Evolutionary conservation across 2,113 vertebrate species (phyloP), one percentile per base, ranked within the genome.

Genomic region (Acrocephalus arundinaceus): DNA sequence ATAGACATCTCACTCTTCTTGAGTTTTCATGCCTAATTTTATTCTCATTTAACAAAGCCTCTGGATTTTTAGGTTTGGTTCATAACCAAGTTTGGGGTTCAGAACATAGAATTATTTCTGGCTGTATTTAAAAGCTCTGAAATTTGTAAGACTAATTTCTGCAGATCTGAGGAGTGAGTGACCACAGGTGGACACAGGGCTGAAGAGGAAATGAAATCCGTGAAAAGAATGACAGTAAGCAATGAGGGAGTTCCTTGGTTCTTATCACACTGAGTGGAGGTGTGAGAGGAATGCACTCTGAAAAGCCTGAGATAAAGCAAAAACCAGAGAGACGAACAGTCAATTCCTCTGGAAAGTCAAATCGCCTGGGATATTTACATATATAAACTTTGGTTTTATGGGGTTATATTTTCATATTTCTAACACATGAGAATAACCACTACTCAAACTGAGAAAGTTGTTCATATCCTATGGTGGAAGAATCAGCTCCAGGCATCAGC

Each of bases 1-100:
- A 49, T 24, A 15, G 19, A 55, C n/a, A 35, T 80, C 5, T 35
- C 17, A 9, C 6, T 77, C 30, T 68, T 52, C 27, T 84, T 1
- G 5, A 70, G 17, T 39, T 83, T 79, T 51, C 4, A 2, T 70
- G 25, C 5, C 7, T 57, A 17, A 45, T 67, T 76, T 76, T 58
- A 12, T 58, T 83, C 15, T 21, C 81, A 18, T 79, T 87, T 57
- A 45, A 61, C 2, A 65, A 81, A 68, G 11, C 7, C 27, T 77
- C 30, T 48, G 37, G 11, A 15, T 20, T 85, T 89, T 85, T n/a
- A 82, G 33, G 7, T 13, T 4, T 41, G 39, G 16, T 24, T 78
- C 20, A 51, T 61, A 75, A n/a, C 7, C 0, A 1, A 55, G 11
- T 9, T 15, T 5, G 2, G 3, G 16, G 7, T 57, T 85, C 24